Conservation (phyloP, 1,140 invertebrate genomes). For the Panagrolaimus sp. region DNA sequence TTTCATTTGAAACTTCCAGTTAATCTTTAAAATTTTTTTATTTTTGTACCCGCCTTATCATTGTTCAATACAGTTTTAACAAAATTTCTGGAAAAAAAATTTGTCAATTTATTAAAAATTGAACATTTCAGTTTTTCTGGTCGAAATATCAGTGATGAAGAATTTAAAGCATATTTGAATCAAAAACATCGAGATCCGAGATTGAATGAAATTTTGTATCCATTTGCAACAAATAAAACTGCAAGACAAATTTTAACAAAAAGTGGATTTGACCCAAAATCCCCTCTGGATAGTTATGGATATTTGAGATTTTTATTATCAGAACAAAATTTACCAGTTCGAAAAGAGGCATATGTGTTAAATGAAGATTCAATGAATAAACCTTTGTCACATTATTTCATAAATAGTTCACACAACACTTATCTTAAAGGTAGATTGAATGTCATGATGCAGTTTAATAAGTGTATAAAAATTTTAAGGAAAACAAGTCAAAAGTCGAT, state of each 20-base stretch:
- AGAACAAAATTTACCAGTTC: slow-evolving; percentile 34
- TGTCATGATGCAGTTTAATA: background rate
- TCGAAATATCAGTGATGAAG: background rate
- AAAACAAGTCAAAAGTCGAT: slow-evolving; percentile 38
- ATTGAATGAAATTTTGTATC: slow-evolving; percentile 92
- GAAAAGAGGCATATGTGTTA: slow-evolving; percentile 31
- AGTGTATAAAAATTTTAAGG: slow-evolving; percentile 19
- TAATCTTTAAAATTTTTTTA: background rate
- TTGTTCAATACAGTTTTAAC: too few relatives aligned
- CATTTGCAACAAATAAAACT: slow-evolving; percentile 58
- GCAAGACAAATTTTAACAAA: slow-evolving; percentile 18
- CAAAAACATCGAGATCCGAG: slow-evolving; percentile 86
- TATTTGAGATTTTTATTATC: slow-evolving; percentile 43
- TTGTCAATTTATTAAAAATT: too few relatives aligned
- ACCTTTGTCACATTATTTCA: slow-evolving; percentile 89
- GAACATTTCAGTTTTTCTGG: background rate
- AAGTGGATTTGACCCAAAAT: slow-evolving; percentile 16
- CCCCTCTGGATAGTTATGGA: slow-evolving; percentile 2
- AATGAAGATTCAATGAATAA: slow-evolving; percentile 76
- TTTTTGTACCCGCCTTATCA: too few relatives aligned
- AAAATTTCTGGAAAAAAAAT: too few relatives aligned
- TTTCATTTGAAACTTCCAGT: background rate
- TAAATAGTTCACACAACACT: slow-evolving; percentile 95
- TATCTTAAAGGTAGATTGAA: slow-evolving; percentile 77
- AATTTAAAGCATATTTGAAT: slow-evolving; percentile 67